Conservation (phyloP, 2,113 vertebrate species). For the Saimiri boliviensis region DNA sequence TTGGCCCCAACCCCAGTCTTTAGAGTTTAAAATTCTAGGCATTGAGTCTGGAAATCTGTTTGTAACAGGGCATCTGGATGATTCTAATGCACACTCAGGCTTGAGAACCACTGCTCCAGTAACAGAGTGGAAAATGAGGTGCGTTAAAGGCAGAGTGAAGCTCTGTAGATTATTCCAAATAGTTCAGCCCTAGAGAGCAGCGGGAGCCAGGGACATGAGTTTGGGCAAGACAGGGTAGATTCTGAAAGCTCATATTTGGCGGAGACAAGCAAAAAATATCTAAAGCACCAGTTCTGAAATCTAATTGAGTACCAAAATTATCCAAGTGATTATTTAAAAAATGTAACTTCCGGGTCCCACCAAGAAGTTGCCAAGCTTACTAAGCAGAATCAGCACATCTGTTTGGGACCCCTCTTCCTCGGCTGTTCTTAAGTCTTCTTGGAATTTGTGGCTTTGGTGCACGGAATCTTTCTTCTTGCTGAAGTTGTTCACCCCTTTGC, state of each 20-base stretch:
- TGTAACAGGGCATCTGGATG: rapidly evolving
- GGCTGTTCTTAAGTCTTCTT: background rate
- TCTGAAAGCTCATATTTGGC: background rate
- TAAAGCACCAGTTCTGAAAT: background rate
- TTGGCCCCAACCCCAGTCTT: background rate
- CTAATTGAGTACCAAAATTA: background rate
- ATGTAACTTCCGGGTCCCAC: background rate
- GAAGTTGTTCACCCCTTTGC: background rate
- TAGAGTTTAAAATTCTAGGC: background rate
- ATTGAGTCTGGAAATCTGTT: background rate
- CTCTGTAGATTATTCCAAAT: background rate
- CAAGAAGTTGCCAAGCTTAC: too few relatives aligned
- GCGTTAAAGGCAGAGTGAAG: background rate
- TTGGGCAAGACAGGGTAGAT: background rate
- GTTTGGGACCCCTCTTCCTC: background rate
- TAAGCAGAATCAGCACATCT: background rate
- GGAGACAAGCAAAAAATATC: background rate
- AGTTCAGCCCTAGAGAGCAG: background rate
- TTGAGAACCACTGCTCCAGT: background rate
- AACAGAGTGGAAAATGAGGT: background rate
- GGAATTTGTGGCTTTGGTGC: background rate
- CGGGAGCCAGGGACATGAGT: background rate
- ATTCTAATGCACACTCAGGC: background rate
- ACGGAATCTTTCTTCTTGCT: background rate
- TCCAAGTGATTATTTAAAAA: background rate